phyloP scores from a whole-genome alignment of 1,140 invertebrate genomes.

The Brachionus asplanchnoidis region DNA sequence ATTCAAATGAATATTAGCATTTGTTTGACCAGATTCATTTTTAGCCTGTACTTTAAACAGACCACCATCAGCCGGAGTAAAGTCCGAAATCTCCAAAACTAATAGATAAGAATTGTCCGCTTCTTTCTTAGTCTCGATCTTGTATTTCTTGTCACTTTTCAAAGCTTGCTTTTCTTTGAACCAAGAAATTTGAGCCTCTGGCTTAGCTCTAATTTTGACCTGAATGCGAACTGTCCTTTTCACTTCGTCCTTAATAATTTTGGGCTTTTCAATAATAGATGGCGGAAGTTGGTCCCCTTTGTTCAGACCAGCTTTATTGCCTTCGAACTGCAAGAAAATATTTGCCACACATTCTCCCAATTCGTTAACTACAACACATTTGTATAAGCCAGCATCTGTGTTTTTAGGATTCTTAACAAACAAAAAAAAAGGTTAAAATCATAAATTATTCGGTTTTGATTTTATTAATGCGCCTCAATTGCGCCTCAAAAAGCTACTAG shows the following conservation, averaged over 20 bases:
- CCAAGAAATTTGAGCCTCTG: conserved; percentile 34
- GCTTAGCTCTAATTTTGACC: conserved; percentile 20
- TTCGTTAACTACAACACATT: conserved; percentile 39
- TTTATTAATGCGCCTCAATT: neutral
- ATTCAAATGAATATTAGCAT: conserved; percentile 69
- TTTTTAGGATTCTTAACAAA: conserved; percentile 19
- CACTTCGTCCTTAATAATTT: conserved; percentile 33
- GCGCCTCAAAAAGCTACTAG: neutral
- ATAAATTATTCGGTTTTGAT: neutral
- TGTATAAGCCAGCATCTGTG: conserved; percentile 39
- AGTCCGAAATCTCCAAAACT: conserved; percentile 7
- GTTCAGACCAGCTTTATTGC: conserved; percentile 1
- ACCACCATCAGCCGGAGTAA: conserved; percentile 66
- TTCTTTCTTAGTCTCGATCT: conserved; percentile 34
- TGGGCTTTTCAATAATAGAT: conserved; percentile 34
- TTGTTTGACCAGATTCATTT: conserved; percentile 90
- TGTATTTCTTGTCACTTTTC: conserved; percentile 37
- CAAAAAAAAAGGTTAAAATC: neutral
- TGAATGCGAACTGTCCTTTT: conserved; percentile 32
- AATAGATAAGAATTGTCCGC: conserved; percentile 19
- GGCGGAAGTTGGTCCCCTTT: conserved; percentile 18
- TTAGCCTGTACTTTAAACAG: conserved; percentile 91
- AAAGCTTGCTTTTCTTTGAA: conserved; percentile 16
- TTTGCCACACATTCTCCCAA: conserved; percentile 35
- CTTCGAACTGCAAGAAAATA: conserved; percentile 13